Evolutionary conservation across 2,888 invertebrate genomes (phyloP).

Genomic region (Lepas anatifera): DNA sequence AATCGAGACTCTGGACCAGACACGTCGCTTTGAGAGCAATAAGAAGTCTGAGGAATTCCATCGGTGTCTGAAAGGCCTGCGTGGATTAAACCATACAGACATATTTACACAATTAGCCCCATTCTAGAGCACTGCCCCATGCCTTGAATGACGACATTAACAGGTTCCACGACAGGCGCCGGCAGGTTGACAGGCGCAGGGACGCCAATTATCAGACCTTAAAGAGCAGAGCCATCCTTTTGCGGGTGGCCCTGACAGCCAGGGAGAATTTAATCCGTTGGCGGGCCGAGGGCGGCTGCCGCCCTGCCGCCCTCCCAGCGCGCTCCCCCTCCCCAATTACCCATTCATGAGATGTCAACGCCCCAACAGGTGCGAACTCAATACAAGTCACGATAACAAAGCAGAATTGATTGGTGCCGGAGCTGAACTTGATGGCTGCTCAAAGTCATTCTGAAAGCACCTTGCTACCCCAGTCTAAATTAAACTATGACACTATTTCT

Average conservation of each 20-base stretch:
- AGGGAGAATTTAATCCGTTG: background rate
- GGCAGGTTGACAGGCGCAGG: background rate
- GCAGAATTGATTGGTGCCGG: background rate
- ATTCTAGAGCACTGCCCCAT: too few relatives aligned
- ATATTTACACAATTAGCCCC: too few relatives aligned
- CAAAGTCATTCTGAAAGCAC: background rate
- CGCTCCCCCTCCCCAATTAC: background rate
- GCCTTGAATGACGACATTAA: too few relatives aligned
- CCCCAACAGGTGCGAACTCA: background rate
- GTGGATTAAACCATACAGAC: too few relatives aligned
- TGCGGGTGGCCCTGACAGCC: too few relatives aligned
- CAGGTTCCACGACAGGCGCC: too few relatives aligned
- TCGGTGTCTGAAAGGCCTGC: too few relatives aligned
- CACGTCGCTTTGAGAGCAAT: too few relatives aligned
- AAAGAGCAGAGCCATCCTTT: too few relatives aligned
- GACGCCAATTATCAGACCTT: too few relatives aligned
- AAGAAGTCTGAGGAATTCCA: too few relatives aligned
- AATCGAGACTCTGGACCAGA: too few relatives aligned
- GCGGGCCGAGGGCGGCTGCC: background rate
- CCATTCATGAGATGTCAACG: background rate
- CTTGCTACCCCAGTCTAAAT: background rate
- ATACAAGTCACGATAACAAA: background rate
- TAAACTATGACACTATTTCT: background rate
- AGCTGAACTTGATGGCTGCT: background rate
- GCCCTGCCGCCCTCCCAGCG: background rate